Base-by-base conservation (phyloP, 2,113 vertebrate species). In the Sphyrna mokarran region DNA sequence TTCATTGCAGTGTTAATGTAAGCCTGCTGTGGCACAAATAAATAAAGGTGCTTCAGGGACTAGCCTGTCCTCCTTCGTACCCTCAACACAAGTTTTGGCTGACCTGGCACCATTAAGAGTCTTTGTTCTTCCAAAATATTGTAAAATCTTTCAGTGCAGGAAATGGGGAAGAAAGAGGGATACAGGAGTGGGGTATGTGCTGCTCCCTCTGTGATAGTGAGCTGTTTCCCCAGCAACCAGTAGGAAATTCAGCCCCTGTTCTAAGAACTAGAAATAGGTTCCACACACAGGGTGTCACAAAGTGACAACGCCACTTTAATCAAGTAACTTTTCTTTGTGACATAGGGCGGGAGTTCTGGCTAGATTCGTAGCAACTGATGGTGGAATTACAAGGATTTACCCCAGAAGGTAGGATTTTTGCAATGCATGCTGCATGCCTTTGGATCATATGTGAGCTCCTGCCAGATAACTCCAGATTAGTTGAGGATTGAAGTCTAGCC, bases 341-440 rank as follows among this genome's bases (percentile, higher is more conserved):
- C 68, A 63, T 97, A 99, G 99, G 43, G 97, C 98, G 76, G 99
- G 98, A 96, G 98, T 99, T 95, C 97, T 98, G 96, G 98, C 99
- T 90, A 98, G 98, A 83, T 99, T 99, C 97, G 99, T 99, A 93
- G 98, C 98, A 96, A 99, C 99, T 61, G 99, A 99, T 97, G 99
- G 99, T 96, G 99, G 99, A 96, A 98, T 99, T 97, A 99, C 99
- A 95, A 98, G 99, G 97, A 98, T 99, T 95, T 99, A 98, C 97
- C 99, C 99, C 0, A 98, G 98, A 98, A 98, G 98, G 99, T 99
- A 98, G 43, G 93, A 72, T 48, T 54, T 43, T 66, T 95, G 20
- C 10, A 95, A 29, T 13, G 11, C 72, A 76, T 1, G 29, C 4
- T 33, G 69, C 16, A 18, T 76, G 94, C 72, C 40, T 26, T 72